Conservation (phyloP, 2,888 invertebrate genomes). For the Lumbricus terrestris region DNA sequence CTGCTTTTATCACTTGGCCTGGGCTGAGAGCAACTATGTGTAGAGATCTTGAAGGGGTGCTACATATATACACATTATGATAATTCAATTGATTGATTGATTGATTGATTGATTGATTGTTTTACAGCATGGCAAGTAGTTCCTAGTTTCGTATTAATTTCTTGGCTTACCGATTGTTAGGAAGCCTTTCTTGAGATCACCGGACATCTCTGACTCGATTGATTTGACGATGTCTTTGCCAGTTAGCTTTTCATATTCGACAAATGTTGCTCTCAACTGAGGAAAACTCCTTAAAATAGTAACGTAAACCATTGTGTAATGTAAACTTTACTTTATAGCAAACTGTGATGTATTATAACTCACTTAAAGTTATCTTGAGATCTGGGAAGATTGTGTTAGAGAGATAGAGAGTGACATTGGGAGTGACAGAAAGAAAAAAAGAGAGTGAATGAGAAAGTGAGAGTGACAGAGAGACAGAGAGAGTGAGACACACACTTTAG, state of each 20-base stretch:
- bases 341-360: neutral
- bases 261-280: slow-evolving; percentile 72
- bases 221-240: slow-evolving; percentile 63
- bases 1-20: too few species aligned
- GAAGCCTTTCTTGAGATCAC: slow-evolving; percentile 56
- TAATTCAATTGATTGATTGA: too few species aligned
- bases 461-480: too few species aligned
- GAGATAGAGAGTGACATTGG: neutral
- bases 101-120: too few species aligned
- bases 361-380: neutral
- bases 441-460: too few species aligned
- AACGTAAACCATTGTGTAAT: neutral
- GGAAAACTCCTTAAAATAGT: slow-evolving; percentile 63
- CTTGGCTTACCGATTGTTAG: slow-evolving; percentile 52
- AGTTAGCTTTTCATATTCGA: slow-evolving; percentile 80
- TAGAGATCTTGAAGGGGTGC: too few species aligned
- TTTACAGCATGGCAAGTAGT: slow-evolving; percentile 51
- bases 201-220: slow-evolving; percentile 58
- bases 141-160: neutral
- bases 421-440: too few species aligned
- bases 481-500: too few species aligned
- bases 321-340: neutral
- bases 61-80: too few species aligned
- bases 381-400: neutral
- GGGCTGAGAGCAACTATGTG: too few species aligned